phyloP scores from a whole-genome alignment of 37 sponge, comb jelly and placozoan species.

The Geodia barretti region DNA sequence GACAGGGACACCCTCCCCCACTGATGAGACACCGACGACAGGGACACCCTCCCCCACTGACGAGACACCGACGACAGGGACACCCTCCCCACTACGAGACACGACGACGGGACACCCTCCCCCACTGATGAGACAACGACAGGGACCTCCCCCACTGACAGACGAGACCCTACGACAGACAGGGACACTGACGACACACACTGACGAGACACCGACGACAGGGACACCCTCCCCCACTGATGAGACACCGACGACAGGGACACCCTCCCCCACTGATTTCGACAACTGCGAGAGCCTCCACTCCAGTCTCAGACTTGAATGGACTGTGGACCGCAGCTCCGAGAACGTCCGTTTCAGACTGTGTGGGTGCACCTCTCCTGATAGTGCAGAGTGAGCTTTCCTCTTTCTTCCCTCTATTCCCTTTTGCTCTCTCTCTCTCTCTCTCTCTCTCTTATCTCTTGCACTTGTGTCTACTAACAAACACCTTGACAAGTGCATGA shows the following conservation, averaged over 20 bases:
- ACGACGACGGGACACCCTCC: background rate
- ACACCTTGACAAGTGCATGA: too few species aligned
- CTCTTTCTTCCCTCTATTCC: background rate
- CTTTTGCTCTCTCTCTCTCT: background rate
- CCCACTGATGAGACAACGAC: too few species aligned
- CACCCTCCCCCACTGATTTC: background rate
- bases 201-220: background rate
- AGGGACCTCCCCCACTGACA: too few species aligned
- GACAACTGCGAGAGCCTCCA: slow-evolving; percentile 27
- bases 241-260: background rate
- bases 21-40: too few species aligned
- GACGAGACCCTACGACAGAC: too few species aligned
- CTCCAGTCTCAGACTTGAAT: background rate
- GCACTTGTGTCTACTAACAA: too few species aligned
- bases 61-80: too few species aligned
- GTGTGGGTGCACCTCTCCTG: slow-evolving; percentile 39
- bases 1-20: too few species aligned
- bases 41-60: too few species aligned
- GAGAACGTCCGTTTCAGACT: slow-evolving; percentile 17
- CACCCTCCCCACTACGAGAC: too few species aligned
- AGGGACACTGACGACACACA: too few species aligned
- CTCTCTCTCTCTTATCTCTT: too few species aligned
- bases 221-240: background rate
- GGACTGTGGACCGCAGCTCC: slow-evolving; percentile 12
- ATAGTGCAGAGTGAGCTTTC: background rate